Base-by-base conservation (phyloP, 2,113 vertebrate genomes). In the Trematomus loennbergii region DNA sequence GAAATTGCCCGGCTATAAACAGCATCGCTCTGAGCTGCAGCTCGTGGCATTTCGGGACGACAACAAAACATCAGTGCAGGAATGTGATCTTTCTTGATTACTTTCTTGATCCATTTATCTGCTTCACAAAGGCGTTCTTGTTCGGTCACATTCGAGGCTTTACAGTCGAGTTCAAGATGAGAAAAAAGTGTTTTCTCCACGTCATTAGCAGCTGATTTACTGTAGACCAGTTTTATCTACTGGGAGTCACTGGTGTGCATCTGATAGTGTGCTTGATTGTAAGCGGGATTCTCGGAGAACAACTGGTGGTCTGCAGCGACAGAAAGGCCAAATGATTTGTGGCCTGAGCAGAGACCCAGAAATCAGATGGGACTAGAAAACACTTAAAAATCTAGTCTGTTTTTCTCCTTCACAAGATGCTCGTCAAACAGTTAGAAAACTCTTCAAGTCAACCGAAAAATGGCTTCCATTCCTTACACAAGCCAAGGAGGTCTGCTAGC, bases 1-100 rank as follows among this genome's bases (percentile, higher is more conserved):
- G 83, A 88, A 91, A 91, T 85, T 78, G 57, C 71, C 52, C 4
- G 48, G 74, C 83, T 74, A 54, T 72, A 81, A 87, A 81, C 79
- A 55, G 74, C 16, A 16, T 53, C 62, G 48, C 48, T 67, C 46
- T 55, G 55, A 63, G 70, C 17, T 63, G 59, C 25, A 1, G 45
- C 74, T 60, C 22, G 1, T 48, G 52, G 78, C 29, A 22, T 64
- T 52, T 70, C 58, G 22, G 60, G 65, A 57, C 7, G 7, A 22
- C 52, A 25, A 55, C 18, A 18, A 65, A 76, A 60, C 60, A 48
- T 9, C 1, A 46, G 53, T 0, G 60, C 40, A 69, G 18, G n/a
- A n/a, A 36, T 36, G 36, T 36, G 36, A 36, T 7, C 36, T 9
- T 40, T 40, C 36, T 73, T 54, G 43, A 72, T 70, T 11, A 0